Conservation (phyloP, 2,797 vertebrate genomes). For the Cryptoprocta ferox region DNA sequence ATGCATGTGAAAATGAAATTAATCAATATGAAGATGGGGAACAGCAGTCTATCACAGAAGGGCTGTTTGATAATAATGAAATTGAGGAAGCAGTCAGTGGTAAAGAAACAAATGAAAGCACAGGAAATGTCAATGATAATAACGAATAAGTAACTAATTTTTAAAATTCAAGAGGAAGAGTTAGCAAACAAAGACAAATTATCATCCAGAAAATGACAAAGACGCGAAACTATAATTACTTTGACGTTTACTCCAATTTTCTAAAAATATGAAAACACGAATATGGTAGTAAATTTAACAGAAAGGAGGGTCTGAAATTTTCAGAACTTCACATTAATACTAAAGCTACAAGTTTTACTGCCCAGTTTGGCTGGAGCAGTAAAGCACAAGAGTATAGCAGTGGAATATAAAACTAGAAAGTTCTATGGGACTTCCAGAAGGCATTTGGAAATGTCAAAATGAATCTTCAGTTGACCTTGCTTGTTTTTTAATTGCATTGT, state of each 20-base stretch:
- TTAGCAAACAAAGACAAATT: constrained; percentile 76
- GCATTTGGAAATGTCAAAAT: not conserved
- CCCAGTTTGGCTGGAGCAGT: not conserved
- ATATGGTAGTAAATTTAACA: constrained; percentile 10
- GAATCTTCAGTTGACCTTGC: not conserved
- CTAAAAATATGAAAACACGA: constrained; percentile 66
- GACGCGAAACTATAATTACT: constrained; percentile 53
- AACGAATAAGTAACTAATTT: constrained; percentile 81
- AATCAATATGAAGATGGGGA: constrained; percentile 88
- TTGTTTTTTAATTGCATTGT: not conserved
- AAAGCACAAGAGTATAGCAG: not conserved
- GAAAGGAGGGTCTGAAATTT: not conserved
- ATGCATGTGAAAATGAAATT: constrained; percentile 89
- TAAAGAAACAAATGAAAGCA: constrained; percentile 85
- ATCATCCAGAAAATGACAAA: constrained; percentile 60
- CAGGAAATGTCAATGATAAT: constrained; percentile 84
- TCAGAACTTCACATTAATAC: not conserved
- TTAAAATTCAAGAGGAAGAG: constrained; percentile 80
- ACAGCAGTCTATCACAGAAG: constrained; percentile 86
- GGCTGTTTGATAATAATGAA: constrained; percentile 87
- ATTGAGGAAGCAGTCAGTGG: constrained; percentile 82
- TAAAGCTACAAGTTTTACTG: not conserved
- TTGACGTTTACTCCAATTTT: constrained; percentile 52
- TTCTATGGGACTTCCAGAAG: constrained; percentile 11
- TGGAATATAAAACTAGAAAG: constrained; percentile 17